phyloP scores from a whole-genome alignment of 2,113 vertebrate genomes.

The Brachypodius melanocephalos region DNA sequence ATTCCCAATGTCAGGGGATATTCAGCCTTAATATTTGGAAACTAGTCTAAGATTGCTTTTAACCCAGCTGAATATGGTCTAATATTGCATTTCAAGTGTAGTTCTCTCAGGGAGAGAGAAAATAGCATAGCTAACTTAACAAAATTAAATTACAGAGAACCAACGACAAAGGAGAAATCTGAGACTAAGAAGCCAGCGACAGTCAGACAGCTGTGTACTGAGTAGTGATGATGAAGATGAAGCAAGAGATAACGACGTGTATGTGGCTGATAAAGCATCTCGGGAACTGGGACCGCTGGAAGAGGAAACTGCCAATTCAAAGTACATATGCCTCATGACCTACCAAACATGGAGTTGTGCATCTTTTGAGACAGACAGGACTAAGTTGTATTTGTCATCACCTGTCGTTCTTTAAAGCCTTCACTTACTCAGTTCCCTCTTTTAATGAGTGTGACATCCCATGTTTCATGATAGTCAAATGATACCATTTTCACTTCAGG shows the following conservation, averaged over 20 bases:
- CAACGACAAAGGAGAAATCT: conserved; percentile 53
- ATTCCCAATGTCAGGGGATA: not conserved
- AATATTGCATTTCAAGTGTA: not conserved
- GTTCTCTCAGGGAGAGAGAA: not conserved
- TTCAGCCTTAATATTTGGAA: not conserved
- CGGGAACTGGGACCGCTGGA: conserved; percentile 43
- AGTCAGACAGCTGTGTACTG: conserved; percentile 85
- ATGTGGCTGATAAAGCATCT: conserved; percentile 57
- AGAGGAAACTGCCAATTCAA: conserved; percentile 61
- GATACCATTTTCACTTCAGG: not conserved
- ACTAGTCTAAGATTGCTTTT: not conserved
- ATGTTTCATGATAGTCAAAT: not conserved
- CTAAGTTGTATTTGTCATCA: not conserved
- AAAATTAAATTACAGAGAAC: conserved; percentile 62
- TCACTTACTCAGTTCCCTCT: not conserved
- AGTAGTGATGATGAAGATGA: conserved; percentile 93
- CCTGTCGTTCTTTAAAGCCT: not conserved
- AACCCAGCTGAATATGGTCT: not conserved
- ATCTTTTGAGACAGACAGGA: not conserved
- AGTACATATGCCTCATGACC: conserved; percentile 33
- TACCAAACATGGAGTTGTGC: not conserved
- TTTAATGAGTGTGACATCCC: not conserved
- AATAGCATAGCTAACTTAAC: not conserved
- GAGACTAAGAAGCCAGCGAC: conserved; percentile 58
- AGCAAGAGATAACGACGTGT: conserved; percentile 60